Evolutionary conservation across 2,888 invertebrate species (phyloP).

Genomic region (Tachina lurida): DNA sequence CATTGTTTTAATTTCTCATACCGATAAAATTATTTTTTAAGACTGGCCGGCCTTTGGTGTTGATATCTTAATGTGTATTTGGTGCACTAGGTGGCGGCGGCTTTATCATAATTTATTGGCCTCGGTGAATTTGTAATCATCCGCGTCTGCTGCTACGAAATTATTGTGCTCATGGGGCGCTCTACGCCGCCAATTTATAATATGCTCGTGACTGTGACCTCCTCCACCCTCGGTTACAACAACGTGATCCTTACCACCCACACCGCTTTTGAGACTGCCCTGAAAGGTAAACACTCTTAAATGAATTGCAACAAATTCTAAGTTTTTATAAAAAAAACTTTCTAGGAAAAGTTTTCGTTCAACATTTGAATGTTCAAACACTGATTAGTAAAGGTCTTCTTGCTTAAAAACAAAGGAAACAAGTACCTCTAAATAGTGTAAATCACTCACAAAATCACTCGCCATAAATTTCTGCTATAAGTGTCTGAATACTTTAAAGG

Average conservation of each 20-base stretch:
- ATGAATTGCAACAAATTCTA: not conserved
- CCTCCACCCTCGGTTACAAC: conserved; percentile 81
- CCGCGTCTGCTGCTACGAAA: not conserved
- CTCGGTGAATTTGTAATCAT: conserved; percentile 36
- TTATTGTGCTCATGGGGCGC: conserved; percentile 74
- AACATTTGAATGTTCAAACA: too few relatives aligned
- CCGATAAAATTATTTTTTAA: conserved; percentile 2
- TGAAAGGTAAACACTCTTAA: conserved; percentile 74
- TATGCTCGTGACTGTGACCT: conserved; percentile 75
- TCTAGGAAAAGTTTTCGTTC: too few relatives aligned
- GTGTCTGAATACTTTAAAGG: too few relatives aligned
- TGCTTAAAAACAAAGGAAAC: too few relatives aligned
- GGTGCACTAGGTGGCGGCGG: conserved; percentile 2
- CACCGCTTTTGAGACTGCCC: conserved; percentile 86
- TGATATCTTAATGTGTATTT: conserved; percentile 48
- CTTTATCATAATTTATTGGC: conserved; percentile 43
- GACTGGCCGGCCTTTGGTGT: not conserved
- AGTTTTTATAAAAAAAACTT: too few relatives aligned
- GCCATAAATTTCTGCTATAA: too few relatives aligned
- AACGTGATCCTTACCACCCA: conserved; percentile 84
- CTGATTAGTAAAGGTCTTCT: too few relatives aligned
- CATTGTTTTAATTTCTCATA: conserved; percentile 4
- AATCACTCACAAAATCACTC: too few relatives aligned
- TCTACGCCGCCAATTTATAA: conserved; percentile 83
- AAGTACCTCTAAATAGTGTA: too few relatives aligned